A percentile compares a stretch with the other conserved stretches of the same genome.
phyloP scores from a whole-genome alignment of 2,797 vertebrate species.

The Ataeniobius toweri region DNA sequence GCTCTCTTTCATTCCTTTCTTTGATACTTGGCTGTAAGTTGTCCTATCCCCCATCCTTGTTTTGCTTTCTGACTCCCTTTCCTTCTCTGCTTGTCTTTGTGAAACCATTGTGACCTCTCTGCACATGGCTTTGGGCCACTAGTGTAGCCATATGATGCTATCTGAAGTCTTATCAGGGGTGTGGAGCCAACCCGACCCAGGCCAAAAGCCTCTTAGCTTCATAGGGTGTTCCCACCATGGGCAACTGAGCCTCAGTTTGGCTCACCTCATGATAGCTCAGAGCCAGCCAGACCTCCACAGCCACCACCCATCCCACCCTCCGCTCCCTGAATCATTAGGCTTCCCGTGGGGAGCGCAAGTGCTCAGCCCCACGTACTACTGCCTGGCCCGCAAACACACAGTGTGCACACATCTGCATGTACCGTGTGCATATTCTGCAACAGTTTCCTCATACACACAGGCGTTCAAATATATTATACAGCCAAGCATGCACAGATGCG shows the following conservation, averaged over 20 bases:
- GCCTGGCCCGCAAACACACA: conserved; percentile 49
- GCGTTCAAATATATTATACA: conserved; percentile 40
- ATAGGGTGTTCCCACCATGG: conserved; percentile 77
- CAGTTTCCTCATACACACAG: conserved; percentile 37
- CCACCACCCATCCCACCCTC: conserved; percentile 72
- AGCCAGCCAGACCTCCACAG: conserved; percentile 72
- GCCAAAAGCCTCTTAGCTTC: conserved; percentile 59
- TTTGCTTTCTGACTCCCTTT: conserved; percentile 43
- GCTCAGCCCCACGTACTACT: conserved; percentile 75
- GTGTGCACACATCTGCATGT: conserved; percentile 31
- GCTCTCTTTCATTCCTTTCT: conserved; percentile 56
- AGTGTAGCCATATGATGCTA: conserved; percentile 83
- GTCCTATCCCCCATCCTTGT: conserved; percentile 17
- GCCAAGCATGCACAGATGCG: conserved; percentile 51
- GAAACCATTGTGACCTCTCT: conserved; percentile 49
- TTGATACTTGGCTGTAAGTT: conserved; percentile 43
- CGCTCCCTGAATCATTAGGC: conserved; percentile 77
- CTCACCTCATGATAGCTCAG: conserved; percentile 52
- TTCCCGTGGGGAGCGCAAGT: conserved; percentile 75
- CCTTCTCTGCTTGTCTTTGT: conserved; percentile 38
- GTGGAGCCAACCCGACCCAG: conserved; percentile 63
- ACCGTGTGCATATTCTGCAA: conserved; percentile 38
- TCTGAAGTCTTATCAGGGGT: conserved; percentile 80
- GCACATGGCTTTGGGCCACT: conserved; percentile 65
- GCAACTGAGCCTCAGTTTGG: conserved; percentile 50